These are phyloP conservation scores for Trichomalopsis sarcophagae DNA, from an alignment of 1,140 invertebrate species.

Conservation along the genomic window DNA sequence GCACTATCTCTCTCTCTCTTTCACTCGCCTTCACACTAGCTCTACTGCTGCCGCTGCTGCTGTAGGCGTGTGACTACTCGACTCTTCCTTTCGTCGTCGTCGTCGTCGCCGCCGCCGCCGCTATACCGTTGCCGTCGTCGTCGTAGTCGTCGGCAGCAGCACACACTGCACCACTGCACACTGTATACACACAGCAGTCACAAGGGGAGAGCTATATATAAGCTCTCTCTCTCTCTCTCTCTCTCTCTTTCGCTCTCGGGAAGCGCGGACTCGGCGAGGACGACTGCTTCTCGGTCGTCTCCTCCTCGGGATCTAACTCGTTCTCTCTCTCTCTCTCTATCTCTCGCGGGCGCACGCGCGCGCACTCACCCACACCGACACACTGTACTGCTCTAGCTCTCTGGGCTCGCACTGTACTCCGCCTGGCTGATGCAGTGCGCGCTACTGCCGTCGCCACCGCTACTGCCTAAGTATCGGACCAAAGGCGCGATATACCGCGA, in stretches of 20 bases:
- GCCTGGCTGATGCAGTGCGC: background rate
- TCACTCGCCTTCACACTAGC: background rate
- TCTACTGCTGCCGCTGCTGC: slow-evolving; percentile 9
- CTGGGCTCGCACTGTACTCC: background rate
- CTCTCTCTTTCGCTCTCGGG: background rate
- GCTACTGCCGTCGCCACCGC: background rate
- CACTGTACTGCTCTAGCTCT: background rate
- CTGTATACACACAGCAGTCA: background rate
- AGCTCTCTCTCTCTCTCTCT: background rate
- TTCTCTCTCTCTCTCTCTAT: background rate
- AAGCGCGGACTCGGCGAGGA: background rate
- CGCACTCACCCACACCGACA: background rate
- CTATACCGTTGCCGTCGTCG: too few species aligned
- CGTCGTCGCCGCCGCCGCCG: too few species aligned
- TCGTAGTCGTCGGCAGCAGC: slow-evolving; percentile 8
- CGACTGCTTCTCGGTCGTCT: background rate
- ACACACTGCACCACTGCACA: background rate
- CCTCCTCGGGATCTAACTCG: background rate
- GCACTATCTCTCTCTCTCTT: background rate
- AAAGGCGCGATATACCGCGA: background rate
- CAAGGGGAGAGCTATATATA: background rate
- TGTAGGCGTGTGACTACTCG: background rate
- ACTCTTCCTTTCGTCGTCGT: background rate
- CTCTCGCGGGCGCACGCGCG: too few species aligned
- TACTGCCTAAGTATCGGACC: background rate